A percentile compares a stretch with the other conserved stretches of the same genome.
Evolutionary conservation across 2,888 invertebrate species (phyloP).

Genomic region (Panopea generosa): DNA sequence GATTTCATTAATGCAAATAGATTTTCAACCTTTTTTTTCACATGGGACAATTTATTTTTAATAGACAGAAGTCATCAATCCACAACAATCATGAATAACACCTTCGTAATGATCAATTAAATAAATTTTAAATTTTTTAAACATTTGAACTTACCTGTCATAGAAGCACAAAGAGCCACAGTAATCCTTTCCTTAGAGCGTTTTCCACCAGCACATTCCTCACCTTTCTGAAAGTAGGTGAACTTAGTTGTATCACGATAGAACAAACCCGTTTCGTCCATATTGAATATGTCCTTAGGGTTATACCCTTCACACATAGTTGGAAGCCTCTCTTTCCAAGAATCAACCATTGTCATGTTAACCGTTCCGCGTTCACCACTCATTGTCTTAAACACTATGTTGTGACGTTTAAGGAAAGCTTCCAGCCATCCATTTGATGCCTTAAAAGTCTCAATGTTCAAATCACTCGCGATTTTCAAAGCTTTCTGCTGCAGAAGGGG

Average conservation of each 20-base stretch:
- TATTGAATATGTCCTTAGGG: slow-evolving; percentile 52
- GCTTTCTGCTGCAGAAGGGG: slow-evolving; percentile 29
- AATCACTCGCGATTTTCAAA: slow-evolving; percentile 13
- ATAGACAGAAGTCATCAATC: too few relatives aligned
- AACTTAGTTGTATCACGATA: slow-evolving; percentile 32
- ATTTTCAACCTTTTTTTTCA: too few relatives aligned
- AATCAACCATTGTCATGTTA: neutral
- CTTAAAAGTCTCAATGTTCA: slow-evolving; percentile 8
- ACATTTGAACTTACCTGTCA: slow-evolving; percentile 19
- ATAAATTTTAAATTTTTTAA: too few relatives aligned
- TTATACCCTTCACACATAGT: slow-evolving; percentile 16
- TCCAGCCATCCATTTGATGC: slow-evolving; percentile 29
- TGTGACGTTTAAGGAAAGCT: slow-evolving; percentile 19
- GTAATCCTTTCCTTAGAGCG: slow-evolving; percentile 50
- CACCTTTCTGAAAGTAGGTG: slow-evolving; percentile 37
- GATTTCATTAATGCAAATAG: too few relatives aligned
- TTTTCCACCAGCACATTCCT: slow-evolving; percentile 53
- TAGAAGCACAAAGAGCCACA: slow-evolving; percentile 39
- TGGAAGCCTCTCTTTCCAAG: slow-evolving; percentile 38
- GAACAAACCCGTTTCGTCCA: slow-evolving; percentile 61
- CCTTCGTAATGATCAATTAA: too few relatives aligned
- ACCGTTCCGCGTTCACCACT: slow-evolving; percentile 34
- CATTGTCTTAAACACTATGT: slow-evolving; percentile 22
- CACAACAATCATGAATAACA: too few relatives aligned
- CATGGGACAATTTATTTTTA: too few relatives aligned